Evolutionary conservation across 2,113 vertebrate species (phyloP).

Genomic region (Varanus salvator): DNA sequence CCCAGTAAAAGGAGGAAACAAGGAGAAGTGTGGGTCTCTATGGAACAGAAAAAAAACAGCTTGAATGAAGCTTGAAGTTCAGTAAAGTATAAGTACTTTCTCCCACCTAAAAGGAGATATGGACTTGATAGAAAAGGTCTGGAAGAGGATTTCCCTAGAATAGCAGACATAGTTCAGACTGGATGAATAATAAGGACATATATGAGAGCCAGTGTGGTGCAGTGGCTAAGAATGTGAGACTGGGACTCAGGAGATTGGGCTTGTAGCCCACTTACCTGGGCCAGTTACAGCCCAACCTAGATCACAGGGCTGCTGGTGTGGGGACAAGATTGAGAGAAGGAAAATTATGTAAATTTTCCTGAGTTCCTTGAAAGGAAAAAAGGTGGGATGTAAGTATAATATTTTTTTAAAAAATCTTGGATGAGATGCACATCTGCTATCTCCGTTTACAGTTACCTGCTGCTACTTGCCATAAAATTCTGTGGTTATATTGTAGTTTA

Average conservation of each 20-base stretch:
- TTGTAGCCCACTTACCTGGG: too few relatives aligned
- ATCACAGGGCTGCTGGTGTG: too few relatives aligned
- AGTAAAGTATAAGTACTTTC: neutral
- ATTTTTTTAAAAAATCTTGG: too few relatives aligned
- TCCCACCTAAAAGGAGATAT: neutral
- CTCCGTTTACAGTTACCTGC: neutral
- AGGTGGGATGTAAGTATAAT: too few relatives aligned
- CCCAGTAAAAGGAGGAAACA: neutral
- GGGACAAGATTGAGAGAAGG: too few relatives aligned
- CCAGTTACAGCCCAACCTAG: too few relatives aligned
- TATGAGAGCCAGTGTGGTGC: too few relatives aligned
- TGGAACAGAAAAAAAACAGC: neutral
- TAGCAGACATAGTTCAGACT: neutral
- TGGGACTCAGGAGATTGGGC: too few relatives aligned
- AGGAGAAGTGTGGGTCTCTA: neutral
- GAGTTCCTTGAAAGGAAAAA: too few relatives aligned
- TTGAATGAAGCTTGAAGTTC: neutral
- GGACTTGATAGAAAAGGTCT: neutral
- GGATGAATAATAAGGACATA: neutral
- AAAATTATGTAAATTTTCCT: too few relatives aligned
- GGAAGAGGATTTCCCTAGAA: neutral
- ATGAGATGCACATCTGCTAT: neutral
- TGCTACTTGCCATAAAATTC: neutral
- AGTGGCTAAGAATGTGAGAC: too few relatives aligned
- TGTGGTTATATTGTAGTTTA: neutral